phyloP scores from a whole-genome alignment of 2,888 invertebrate species.

The Trachelus troglodyta region DNA sequence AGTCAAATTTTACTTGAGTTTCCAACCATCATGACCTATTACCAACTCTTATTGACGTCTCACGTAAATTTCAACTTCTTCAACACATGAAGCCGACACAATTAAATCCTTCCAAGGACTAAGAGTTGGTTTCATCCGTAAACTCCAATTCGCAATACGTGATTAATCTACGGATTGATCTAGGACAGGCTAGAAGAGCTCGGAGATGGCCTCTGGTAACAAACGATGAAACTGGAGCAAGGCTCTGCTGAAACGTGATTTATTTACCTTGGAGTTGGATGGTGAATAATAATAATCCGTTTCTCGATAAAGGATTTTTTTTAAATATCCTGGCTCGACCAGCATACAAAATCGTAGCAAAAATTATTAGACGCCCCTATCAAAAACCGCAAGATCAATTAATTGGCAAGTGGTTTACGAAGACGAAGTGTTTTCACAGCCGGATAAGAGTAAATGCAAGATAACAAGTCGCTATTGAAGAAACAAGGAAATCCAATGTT shows the following conservation, averaged over 20 bases:
- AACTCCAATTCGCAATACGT: background rate
- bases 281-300: background rate
- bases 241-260: conserved; percentile 25
- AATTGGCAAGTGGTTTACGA: background rate
- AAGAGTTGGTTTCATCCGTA: background rate
- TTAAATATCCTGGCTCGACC: background rate
- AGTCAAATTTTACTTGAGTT: too few relatives aligned
- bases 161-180: conserved; percentile 3
- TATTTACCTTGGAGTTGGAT: background rate
- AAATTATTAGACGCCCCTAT: background rate
- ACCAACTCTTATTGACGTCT: too few relatives aligned
- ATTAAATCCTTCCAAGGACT: background rate
- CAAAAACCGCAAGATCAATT: background rate
- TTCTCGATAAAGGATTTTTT: background rate
- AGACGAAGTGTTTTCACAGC: background rate
- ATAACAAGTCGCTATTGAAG: background rate
- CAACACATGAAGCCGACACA: too few relatives aligned
- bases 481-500: background rate
- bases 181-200: conserved; percentile 27
- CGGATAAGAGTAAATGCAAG: background rate
- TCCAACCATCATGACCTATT: too few relatives aligned
- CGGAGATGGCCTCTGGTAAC: conserved; percentile 21
- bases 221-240: conserved; percentile 40
- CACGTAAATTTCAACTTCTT: background rate
- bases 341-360: background rate